Base-by-base conservation (phyloP, 2,888 invertebrate genomes). In the Acanthosoma haemorrhoidale region DNA sequence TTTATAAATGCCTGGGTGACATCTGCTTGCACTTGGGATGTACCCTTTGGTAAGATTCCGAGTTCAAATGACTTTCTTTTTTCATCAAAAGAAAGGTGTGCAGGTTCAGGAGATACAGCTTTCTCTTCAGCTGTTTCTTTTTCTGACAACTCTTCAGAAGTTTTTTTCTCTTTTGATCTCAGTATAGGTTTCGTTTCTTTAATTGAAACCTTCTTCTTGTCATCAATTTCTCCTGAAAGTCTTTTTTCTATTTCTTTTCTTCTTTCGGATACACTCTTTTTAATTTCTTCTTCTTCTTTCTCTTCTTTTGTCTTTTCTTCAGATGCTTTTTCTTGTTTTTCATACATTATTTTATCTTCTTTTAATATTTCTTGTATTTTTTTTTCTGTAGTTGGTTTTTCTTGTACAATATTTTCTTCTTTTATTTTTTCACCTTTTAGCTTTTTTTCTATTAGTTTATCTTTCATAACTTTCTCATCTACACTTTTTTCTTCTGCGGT, bases 221-320 rank as follows among this genome's bases (percentile, higher is more conserved):
- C 70, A 6, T 72, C 72, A 11, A 72, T 39, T 18, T 74, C 75
- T 71, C 73, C 69, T 5, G 73, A 71, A 36, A 69, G 32, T 18
- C 73, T 63, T 63, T 73, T 75, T 41, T 75, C 75, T 41, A 72
- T 69, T 34, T 76, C 75, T 58, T 74, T 74, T 73, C 89, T 87
- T 74, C 90, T 82, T 78, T 90, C 90, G n/a, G 88, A 88, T 32
- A 90, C 89, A 63, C 88, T 88, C 73, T 86, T 86, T 75, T 88
- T 88, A 11, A 74, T 81, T 74, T 84, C 84, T 1, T 87, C 83
- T 2, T 87, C 83, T 4, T 88, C 82, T 71, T 90, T 90, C 80
- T 91, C 90, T 1, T 89, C 90, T 0, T 88, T 88, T 78, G 90
- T 90, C 79, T 91, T 91, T 31, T 85, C 84, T 79, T 91, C 90